A percentile compares a stretch with the other conserved stretches of the same genome.
phyloP scores from a whole-genome alignment of 2,113 vertebrate species.

The Oreochromis tanganicae region DNA sequence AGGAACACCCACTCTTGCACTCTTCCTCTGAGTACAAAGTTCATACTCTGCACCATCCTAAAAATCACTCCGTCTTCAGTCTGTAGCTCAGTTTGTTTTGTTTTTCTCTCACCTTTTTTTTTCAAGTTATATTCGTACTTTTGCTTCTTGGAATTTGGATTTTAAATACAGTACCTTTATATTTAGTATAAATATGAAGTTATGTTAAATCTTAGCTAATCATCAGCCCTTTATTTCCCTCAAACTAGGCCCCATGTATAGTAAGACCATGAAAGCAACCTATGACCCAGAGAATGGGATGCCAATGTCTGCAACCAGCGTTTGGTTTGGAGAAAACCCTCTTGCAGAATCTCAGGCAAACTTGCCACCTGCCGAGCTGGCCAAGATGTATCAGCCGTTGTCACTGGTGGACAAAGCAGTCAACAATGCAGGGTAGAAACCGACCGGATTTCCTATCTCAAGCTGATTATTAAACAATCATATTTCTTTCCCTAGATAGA shows the following conservation, averaged over 20 bases:
- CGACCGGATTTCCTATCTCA: neutral
- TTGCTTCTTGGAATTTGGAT: neutral
- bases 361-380: constrained; percentile 74
- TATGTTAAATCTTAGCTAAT: neutral
- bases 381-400: constrained; percentile 85
- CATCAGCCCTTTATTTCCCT: neutral
- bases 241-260: constrained; percentile 81
- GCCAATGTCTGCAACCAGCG: constrained; percentile 80
- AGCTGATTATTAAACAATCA: neutral
- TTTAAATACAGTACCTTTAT: neutral
- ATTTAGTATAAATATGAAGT: neutral
- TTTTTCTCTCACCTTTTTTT: neutral
- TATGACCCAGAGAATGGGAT: constrained; percentile 88
- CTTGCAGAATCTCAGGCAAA: constrained; percentile 74
- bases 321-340: constrained; percentile 88
- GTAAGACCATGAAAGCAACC: constrained; percentile 88
- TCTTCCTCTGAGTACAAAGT: neutral
- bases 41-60: neutral
- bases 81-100: neutral
- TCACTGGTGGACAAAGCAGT: constrained; percentile 86
- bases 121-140: neutral
- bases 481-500: neutral
- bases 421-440: constrained; percentile 83
- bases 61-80: neutral
- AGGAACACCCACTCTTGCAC: neutral